Evolutionary conservation across 2,113 vertebrate species (phyloP).

Genomic region (Neotoma lepida): DNA sequence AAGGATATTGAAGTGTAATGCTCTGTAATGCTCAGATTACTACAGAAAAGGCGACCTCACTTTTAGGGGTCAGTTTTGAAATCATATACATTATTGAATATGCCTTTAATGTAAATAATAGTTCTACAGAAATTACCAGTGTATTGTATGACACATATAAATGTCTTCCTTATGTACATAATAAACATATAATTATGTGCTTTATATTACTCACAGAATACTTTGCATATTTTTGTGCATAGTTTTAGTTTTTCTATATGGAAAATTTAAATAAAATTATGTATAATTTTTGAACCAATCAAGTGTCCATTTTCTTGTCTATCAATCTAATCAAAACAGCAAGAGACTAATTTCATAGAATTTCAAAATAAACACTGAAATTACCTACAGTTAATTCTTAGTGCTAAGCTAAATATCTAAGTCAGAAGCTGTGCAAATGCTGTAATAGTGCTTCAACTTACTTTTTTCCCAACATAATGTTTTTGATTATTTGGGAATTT

Average conservation of each 20-base stretch:
- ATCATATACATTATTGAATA: neutral
- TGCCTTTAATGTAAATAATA: neutral
- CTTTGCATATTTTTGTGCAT: neutral
- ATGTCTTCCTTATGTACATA: neutral
- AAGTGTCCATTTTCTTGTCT: neutral
- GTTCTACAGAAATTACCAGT: neutral
- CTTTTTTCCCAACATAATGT: too few relatives aligned
- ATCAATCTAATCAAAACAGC: neutral
- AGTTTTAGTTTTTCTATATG: neutral
- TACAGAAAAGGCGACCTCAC: neutral
- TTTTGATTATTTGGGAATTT: too few relatives aligned
- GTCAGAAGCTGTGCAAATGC: neutral
- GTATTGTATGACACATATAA: neutral
- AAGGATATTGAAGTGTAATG: neutral
- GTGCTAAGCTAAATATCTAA: neutral
- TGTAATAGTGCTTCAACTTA: neutral
- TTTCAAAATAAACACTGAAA: neutral
- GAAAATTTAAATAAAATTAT: neutral
- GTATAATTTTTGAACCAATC: neutral
- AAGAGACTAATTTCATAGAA: neutral
- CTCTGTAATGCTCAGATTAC: neutral
- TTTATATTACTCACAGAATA: neutral
- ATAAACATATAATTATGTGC: too few relatives aligned
- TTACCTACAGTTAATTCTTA: neutral
- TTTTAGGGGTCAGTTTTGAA: neutral